A percentile compares a stretch with the other conserved stretches of the same genome.
These are phyloP conservation scores for Agonopterix heracliana DNA, from an alignment of 2,888 invertebrate genomes.

Conservation along the genomic window DNA sequence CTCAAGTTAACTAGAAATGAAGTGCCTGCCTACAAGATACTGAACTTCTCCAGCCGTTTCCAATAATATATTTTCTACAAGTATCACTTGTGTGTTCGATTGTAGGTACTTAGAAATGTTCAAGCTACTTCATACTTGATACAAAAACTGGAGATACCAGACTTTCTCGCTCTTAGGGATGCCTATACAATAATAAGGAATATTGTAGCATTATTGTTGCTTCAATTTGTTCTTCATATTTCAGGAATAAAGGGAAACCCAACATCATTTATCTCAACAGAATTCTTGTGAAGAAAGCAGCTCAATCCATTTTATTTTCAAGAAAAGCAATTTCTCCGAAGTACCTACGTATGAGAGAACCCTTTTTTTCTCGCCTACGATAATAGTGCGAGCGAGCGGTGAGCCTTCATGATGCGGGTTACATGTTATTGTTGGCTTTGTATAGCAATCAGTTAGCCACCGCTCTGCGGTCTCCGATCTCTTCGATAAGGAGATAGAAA, in stretches of 20 bases:
- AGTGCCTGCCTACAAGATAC: too few relatives aligned
- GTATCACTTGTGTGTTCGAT: not conserved
- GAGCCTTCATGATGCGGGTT: constrained; percentile 9
- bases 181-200: not conserved
- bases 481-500: constrained; percentile 17
- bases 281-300: too few relatives aligned
- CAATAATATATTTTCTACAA: too few relatives aligned
- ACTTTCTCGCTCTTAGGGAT: constrained; percentile 5
- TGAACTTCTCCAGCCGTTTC: too few relatives aligned
- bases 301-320: too few relatives aligned
- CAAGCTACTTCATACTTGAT: not conserved
- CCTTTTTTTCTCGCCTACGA: constrained; percentile 21
- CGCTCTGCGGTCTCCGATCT: constrained; percentile 17
- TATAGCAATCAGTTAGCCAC: constrained; percentile 29
- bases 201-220: too few relatives aligned
- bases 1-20: too few relatives aligned
- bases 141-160: constrained; percentile 7
- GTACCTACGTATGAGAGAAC: constrained; percentile 16
- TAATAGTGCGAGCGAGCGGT: constrained; percentile 18
- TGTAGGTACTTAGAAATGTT: constrained; percentile 2
- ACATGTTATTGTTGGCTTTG: constrained; percentile 27
- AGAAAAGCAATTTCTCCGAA: constrained; percentile 15
- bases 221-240: too few relatives aligned
- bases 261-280: too few relatives aligned
- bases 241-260: too few relatives aligned